A percentile compares a stretch with the other conserved stretches of the same genome.
These are phyloP conservation scores for Drosophila repleta DNA, from an alignment of 1,140 invertebrate species.

Conservation along the genomic window DNA sequence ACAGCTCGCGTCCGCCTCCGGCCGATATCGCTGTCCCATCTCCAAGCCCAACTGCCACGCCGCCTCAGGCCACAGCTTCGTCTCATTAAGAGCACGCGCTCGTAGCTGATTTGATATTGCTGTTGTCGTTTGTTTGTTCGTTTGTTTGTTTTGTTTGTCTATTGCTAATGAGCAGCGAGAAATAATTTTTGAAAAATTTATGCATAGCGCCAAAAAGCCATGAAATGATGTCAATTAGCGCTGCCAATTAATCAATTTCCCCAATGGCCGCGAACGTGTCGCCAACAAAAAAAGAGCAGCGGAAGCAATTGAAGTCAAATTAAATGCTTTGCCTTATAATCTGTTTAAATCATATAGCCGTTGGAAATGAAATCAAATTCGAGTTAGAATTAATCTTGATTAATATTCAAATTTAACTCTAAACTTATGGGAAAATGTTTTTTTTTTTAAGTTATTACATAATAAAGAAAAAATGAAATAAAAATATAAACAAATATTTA, in stretches of 20 bases:
- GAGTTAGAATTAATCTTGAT: background rate
- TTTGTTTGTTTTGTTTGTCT: background rate
- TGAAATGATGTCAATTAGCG: slow-evolving; percentile 31
- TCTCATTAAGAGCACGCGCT: slow-evolving; percentile 9
- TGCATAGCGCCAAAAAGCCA: slow-evolving; percentile 8
- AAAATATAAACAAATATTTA: too few relatives aligned
- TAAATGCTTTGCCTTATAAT: background rate
- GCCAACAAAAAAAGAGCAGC: background rate
- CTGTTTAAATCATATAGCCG: background rate
- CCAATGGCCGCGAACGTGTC: background rate
- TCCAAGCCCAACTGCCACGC: background rate
- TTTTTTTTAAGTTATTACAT: too few relatives aligned
- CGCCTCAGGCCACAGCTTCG: background rate
- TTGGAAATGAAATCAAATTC: background rate
- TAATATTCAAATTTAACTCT: too few relatives aligned
- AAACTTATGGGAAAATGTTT: too few relatives aligned
- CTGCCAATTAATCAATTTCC: slow-evolving; percentile 38
- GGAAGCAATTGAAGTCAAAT: slow-evolving; percentile 11
- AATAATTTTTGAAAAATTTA: slow-evolving; percentile 15
- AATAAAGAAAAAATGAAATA: too few relatives aligned
- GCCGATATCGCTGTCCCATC: background rate
- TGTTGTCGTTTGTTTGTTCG: background rate
- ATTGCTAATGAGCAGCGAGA: slow-evolving; percentile 11
- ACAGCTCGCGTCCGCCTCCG: background rate
- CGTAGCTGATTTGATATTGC: background rate